A percentile compares a stretch with the other conserved stretches of the same genome.
phyloP scores from a whole-genome alignment of 2,797 vertebrate species.

The Manis crassicaudata region DNA sequence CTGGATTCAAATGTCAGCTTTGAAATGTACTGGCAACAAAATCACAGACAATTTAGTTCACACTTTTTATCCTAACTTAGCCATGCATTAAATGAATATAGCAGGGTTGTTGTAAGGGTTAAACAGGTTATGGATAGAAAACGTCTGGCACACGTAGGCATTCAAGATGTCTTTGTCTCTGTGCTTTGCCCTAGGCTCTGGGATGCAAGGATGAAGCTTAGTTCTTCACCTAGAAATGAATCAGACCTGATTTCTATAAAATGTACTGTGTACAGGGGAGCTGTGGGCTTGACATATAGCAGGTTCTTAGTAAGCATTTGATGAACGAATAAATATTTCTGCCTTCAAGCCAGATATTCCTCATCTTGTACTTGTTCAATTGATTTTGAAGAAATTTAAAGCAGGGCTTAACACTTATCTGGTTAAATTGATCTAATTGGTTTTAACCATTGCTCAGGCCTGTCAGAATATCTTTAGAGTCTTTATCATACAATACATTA shows the following conservation, averaged over 20 bases:
- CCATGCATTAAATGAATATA: background rate
- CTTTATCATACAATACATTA: background rate
- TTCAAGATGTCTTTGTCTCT: background rate
- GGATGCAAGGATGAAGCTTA: background rate
- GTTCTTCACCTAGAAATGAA: background rate
- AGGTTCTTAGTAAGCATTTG: background rate
- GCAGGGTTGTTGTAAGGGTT: background rate
- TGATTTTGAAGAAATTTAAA: slow-evolving; percentile 37
- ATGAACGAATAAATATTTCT: background rate
- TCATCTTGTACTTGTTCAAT: background rate
- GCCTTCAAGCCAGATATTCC: background rate
- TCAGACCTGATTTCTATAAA: slow-evolving; percentile 9
- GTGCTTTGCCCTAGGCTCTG: background rate
- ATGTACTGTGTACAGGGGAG: background rate
- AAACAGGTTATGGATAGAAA: background rate
- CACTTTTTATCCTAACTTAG: background rate
- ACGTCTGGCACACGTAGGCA: background rate
- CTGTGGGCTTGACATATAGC: background rate
- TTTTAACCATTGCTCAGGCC: background rate
- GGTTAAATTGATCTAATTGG: background rate
- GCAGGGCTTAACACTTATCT: background rate
- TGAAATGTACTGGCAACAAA: background rate
- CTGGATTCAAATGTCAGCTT: background rate
- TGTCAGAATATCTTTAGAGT: slow-evolving; percentile 15
- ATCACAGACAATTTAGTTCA: background rate